Evolutionary conservation across 2,797 vertebrate species (phyloP), one percentile per base, ranked within the genome.

Genomic region (Thamnophis elegans): DNA sequence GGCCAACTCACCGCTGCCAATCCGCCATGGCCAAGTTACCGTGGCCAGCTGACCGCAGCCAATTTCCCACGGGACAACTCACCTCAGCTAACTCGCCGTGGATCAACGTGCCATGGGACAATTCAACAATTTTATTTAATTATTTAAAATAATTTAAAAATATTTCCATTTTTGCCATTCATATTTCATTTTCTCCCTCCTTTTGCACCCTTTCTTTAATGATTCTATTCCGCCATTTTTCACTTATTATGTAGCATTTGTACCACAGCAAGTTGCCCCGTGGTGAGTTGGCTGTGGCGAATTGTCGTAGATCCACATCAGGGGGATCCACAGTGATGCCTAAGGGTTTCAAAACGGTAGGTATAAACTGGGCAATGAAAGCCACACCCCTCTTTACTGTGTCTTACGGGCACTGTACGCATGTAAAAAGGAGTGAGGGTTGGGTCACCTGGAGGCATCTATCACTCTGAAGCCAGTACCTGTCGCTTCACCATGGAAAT

Each of bases 61-160:
- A 65, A 13, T 55, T 55, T 4, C 3, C 28, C 62, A 16, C 4
- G 12, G 12, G 14, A 5, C 65, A 68, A 16, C 6, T 68, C 13
- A n/a, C 0, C 13, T 1, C 13, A 5, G 5, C 62, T 12, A 65
- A 14, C 1, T 65, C 14, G 4, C 62, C 4, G 0, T n/a, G 28
- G 28, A 1, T 1, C 26, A 26, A 60, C 59, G 26, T 1, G 9
- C 59, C 25, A 28, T 8, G n/a, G 65, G n/a, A 32, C n/a, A 68
- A 68, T 7, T 68, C n/a, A n/a, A n/a, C 60, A 65, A n/a, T 65
- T 65, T n/a, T 65, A 65, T 59, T 59, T 59, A 59, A 65, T 65
- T 65, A 65, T 65, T 65, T 65, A 13, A 65, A 65, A 65, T 65
- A 65, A n/a, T 65, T 65, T 65, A 5, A 65, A n/a, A 65, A 65